These are phyloP conservation scores for Cephonodes hylas DNA, from an alignment of 2,888 invertebrate species.

Conservation along the genomic window DNA sequence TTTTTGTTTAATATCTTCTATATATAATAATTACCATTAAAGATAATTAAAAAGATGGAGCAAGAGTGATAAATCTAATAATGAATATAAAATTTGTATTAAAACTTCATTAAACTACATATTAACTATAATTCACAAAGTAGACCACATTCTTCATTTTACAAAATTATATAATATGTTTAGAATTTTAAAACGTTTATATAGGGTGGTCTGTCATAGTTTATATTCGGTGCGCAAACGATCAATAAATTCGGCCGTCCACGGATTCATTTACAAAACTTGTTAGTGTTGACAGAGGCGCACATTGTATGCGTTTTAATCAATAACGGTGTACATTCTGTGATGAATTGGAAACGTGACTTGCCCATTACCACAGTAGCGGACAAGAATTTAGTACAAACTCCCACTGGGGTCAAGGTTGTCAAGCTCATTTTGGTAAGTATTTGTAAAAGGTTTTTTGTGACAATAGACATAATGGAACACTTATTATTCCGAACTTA, in stretches of 20 bases:
- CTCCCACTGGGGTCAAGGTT: constrained; percentile 1
- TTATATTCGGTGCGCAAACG: constrained; percentile 16
- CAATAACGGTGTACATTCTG: constrained; percentile 7
- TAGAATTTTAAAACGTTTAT: not conserved
- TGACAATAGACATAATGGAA: not conserved
- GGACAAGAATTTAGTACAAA: not conserved
- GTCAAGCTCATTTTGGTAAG: not conserved
- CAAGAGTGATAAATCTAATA: too few species aligned
- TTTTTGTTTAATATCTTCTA: too few species aligned
- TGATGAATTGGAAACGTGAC: constrained; percentile 4
- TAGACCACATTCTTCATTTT: not conserved
- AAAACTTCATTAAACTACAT: too few species aligned
- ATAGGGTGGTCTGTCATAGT: not conserved
- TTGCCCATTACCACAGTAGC: not conserved
- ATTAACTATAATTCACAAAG: not conserved
- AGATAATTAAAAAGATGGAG: too few species aligned
- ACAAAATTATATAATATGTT: not conserved
- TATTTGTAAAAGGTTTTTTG: not conserved
- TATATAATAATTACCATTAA: too few species aligned
- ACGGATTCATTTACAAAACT: constrained; percentile 2
- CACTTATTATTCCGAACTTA: not conserved
- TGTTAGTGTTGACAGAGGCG: constrained; percentile 5
- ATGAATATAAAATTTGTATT: too few species aligned
- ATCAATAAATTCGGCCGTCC: constrained; percentile 5
- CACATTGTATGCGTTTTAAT: constrained; percentile 9